Evolutionary conservation across 1,140 invertebrate species (phyloP), one percentile per base, ranked within the genome.

Genomic region (Lepidurus arcticus): DNA sequence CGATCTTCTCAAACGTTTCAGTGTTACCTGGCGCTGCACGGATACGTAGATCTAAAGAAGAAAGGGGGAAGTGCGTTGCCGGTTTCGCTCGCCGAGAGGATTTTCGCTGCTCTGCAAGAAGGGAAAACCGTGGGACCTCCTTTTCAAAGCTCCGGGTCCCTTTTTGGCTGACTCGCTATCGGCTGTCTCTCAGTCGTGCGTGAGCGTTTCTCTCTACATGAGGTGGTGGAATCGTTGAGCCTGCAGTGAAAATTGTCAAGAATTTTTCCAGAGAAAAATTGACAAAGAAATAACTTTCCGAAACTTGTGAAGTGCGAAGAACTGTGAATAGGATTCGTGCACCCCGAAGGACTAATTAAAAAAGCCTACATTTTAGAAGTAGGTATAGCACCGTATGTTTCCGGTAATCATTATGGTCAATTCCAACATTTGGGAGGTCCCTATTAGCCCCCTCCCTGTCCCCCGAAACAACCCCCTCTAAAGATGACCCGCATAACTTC

Each of bases 91-190:
- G 53, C 16, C 21, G 53, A 65, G 53, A 65, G 53, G 53, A 65
- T 65, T 16, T 65, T 65, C 53, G 53, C 53, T 65, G 53, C 53
- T n/a, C 53, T 21, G 53, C 16, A 65, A 21, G 53, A 65, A 65
- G 53, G 53, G 53, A 65, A 65, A 65, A 65, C 53, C 53, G 53
- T 65, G 53, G 53, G 53, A 65, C 53, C 53, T 65, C 53, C 53
- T 65, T 65, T 65, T 65, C 53, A 13, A 16, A 65, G 21, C 16
- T 21, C 21, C 53, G 53, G 53, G 21, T 13, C 53, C 53, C 53
- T 65, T 65, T 65, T 65, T 13, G 53, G 53, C 53, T 65, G 16
- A 65, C 16, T 65, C n/a, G 53, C 53, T 65, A 13, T 9, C 21
- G 53, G 53, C 53, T 65, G 53, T 21, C 53, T 21, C 34, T 65